Evolutionary conservation across 2,888 invertebrate genomes (phyloP).

Genomic region (Pantelozetes paolii): DNA sequence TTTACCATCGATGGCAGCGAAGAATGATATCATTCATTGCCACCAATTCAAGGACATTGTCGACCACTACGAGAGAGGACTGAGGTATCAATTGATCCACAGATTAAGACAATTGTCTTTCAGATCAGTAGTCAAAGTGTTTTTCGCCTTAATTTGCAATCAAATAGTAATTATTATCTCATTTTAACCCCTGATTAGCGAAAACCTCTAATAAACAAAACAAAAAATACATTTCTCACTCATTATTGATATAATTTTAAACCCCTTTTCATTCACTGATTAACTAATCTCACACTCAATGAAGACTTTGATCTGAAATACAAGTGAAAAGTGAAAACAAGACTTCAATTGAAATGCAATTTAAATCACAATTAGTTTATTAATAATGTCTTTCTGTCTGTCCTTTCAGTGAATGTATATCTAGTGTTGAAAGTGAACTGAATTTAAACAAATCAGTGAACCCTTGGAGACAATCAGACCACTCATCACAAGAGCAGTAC

Average conservation of each 20-base stretch:
- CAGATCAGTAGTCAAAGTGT: not conserved
- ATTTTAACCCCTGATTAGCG: too few species aligned
- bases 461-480: not conserved
- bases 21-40: slow-evolving; percentile 24
- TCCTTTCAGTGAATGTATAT: slow-evolving; percentile 17
- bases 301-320: too few species aligned
- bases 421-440: slow-evolving; percentile 16
- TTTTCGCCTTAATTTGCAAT: not conserved
- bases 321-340: too few species aligned
- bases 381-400: not conserved
- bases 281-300: too few species aligned
- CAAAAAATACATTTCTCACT: too few species aligned
- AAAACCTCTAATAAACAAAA: too few species aligned
- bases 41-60: slow-evolving; percentile 4
- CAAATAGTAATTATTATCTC: not conserved
- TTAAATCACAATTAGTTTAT: too few species aligned
- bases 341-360: too few species aligned
- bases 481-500: slow-evolving; percentile 20
- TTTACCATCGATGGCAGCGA: not conserved
- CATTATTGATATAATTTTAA: too few species aligned
- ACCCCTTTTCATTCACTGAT: too few species aligned
- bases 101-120: not conserved
- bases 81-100: slow-evolving; percentile 1
- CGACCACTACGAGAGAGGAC: slow-evolving; percentile 8
- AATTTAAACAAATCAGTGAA: not conserved